Percentiles rank a stretch among this genome's conserved stretches.
Evolutionary conservation across 2,797 vertebrate species (phyloP).

Genomic region (Cuculus canorus): DNA sequence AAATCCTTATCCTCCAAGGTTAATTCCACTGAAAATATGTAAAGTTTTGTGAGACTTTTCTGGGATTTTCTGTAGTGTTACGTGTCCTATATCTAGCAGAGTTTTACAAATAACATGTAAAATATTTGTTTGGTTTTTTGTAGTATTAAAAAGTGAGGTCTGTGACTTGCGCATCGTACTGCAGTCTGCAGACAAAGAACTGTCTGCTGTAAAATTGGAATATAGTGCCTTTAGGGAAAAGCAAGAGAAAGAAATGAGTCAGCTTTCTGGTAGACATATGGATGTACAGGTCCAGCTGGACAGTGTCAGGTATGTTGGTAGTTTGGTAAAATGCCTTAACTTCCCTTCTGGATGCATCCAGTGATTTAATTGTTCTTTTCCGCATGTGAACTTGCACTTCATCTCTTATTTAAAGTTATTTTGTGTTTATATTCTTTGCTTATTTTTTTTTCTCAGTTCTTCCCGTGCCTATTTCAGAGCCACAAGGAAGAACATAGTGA

Average conservation of each 20-base stretch:
- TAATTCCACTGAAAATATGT: not conserved
- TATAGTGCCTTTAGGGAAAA: slow-evolving; percentile 76
- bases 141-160: slow-evolving; percentile 90
- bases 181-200: slow-evolving; percentile 92
- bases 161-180: slow-evolving; percentile 89
- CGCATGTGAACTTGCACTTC: not conserved
- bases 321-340: not conserved
- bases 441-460: not conserved
- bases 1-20: not conserved
- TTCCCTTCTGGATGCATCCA: not conserved
- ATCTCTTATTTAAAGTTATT: not conserved
- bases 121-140: slow-evolving; percentile 1
- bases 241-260: slow-evolving; percentile 83
- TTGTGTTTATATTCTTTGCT: not conserved
- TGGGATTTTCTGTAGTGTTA: not conserved
- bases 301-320: slow-evolving; percentile 83
- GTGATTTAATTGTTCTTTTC: not conserved
- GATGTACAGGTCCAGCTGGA: slow-evolving; percentile 89
- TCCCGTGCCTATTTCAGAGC: not conserved
- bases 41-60: not conserved
- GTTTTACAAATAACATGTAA: not conserved
- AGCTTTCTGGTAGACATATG: slow-evolving; percentile 86
- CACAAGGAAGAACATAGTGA: not conserved
- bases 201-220: slow-evolving; percentile 80
- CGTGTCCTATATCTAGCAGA: not conserved